These are phyloP conservation scores for Agriopis aurantiaria DNA, from an alignment of 2,888 invertebrate genomes.

Conservation along the genomic window DNA sequence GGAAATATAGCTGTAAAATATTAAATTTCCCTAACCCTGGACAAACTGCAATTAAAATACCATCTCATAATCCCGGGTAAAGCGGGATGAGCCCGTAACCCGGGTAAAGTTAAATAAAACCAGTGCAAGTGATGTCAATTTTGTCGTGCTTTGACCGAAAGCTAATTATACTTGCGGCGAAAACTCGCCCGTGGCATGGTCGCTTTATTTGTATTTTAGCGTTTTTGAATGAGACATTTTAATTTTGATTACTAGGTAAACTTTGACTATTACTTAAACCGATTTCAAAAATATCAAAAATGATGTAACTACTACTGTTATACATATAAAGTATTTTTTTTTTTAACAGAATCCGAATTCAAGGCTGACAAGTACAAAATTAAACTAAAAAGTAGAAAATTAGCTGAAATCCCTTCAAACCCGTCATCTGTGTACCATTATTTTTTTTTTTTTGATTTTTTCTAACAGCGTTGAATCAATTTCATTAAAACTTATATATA, in stretches of 20 bases:
- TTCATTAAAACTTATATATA: no score
- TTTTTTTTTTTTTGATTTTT: no score
- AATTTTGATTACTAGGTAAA: neutral
- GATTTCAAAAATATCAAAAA: neutral
- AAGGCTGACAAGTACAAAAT: no score
- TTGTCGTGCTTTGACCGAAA: slow-evolving; percentile 36
- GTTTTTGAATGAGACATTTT: slow-evolving; percentile 1
- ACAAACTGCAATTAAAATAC: slow-evolving; percentile 55
- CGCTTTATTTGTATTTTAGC: slow-evolving; percentile 9
- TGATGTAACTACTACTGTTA: no score
- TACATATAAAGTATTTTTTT: no score
- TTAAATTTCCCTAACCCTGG: slow-evolving; percentile 52
- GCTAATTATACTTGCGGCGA: slow-evolving; percentile 32
- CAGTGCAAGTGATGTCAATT: slow-evolving; percentile 41
- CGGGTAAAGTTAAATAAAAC: slow-evolving; percentile 41
- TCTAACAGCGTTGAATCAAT: no score
- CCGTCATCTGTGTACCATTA: no score
- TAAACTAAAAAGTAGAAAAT: no score
- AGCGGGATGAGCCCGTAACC: slow-evolving; percentile 44
- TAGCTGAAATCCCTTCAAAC: no score
- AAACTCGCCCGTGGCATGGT: slow-evolving; percentile 16
- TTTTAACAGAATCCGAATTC: no score
- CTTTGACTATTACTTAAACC: neutral
- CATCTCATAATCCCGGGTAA: slow-evolving; percentile 39
- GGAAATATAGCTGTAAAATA: slow-evolving; percentile 48